phyloP scores from a whole-genome alignment of 1,140 invertebrate genomes.

The Bombus vancouverensis region DNA sequence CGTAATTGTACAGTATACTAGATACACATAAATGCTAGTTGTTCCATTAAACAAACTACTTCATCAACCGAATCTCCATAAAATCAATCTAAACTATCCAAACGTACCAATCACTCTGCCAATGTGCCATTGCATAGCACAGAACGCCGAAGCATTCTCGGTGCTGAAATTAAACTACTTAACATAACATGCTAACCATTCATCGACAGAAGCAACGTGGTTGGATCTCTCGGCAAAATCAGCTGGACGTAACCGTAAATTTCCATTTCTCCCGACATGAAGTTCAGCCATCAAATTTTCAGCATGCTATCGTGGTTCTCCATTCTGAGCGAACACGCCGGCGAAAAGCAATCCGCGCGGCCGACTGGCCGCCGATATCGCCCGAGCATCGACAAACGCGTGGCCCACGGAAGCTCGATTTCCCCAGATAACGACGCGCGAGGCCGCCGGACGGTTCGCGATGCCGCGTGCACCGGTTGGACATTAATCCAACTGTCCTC shows the following conservation, averaged over 20 bases:
- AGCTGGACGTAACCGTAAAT: background rate
- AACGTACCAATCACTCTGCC: too few species aligned
- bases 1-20: too few species aligned
- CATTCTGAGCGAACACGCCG: background rate
- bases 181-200: background rate
- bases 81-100: too few species aligned
- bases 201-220: background rate
- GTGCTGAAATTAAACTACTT: background rate
- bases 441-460: background rate
- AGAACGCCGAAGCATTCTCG: background rate
- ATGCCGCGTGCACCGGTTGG: conserved; percentile 35
- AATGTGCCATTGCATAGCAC: too few species aligned
- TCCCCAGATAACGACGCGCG: conserved; percentile 49
- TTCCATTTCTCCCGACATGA: background rate
- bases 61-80: too few species aligned
- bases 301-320: background rate
- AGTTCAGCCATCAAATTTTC: conserved; percentile 1
- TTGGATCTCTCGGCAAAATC: background rate
- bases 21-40: too few species aligned
- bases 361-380: background rate
- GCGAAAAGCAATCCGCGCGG: background rate
- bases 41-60: too few species aligned
- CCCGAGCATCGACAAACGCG: conserved; percentile 19
- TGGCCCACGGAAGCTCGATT: conserved; percentile 34
- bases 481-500: conserved; percentile 69